phyloP scores from a whole-genome alignment of 2,797 vertebrate genomes.

The Eutrigla gurnardus region DNA sequence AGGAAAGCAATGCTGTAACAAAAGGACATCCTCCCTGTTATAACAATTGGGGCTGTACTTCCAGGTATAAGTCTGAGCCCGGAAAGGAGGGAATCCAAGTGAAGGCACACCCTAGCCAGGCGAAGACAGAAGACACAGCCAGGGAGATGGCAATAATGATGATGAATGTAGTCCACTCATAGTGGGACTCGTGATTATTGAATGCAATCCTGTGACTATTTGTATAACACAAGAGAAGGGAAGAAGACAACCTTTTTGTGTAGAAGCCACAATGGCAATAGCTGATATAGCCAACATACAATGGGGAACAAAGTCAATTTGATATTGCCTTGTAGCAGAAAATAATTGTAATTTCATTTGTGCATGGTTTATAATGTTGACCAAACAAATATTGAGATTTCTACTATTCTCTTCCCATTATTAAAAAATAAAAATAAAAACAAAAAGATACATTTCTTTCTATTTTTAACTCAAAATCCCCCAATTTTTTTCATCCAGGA shows the following conservation, averaged over 20 bases:
- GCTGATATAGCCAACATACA: no score
- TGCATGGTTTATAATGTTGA: no score
- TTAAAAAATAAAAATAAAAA: no score
- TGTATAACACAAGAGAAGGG: background rate
- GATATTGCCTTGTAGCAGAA: no score
- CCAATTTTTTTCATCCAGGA: no score
- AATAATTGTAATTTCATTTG: no score
- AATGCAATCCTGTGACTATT: background rate
- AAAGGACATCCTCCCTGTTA: conserved; percentile 61
- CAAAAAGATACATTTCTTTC: no score
- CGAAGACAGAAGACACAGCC: conserved; percentile 13
- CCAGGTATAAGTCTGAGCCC: conserved; percentile 55
- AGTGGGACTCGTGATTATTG: conserved; percentile 8
- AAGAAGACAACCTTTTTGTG: background rate
- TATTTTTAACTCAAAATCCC: no score
- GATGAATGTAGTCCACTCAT: conserved; percentile 28
- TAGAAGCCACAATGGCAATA: background rate
- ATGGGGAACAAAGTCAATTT: no score
- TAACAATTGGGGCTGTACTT: conserved; percentile 41
- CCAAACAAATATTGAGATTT: no score
- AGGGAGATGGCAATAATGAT: background rate
- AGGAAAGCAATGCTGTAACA: conserved; percentile 47
- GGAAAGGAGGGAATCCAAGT: conserved; percentile 10
- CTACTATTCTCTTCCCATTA: no score
- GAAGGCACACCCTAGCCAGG: conserved; percentile 11